Evolutionary conservation across 2,113 vertebrate species (phyloP), one percentile per base, ranked within the genome.

Genomic region (Hyla sarda): DNA sequence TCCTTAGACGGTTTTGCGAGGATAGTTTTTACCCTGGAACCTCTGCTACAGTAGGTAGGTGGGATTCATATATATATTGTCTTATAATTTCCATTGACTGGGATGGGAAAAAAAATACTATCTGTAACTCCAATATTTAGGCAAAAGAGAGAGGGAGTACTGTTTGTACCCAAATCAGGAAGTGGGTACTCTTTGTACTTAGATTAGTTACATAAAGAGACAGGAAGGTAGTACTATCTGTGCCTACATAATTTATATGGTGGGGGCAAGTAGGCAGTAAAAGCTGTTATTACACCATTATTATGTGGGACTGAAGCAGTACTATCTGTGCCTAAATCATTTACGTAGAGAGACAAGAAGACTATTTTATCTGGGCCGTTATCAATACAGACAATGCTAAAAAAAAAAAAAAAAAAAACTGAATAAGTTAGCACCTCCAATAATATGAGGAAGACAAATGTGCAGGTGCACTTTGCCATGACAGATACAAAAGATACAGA

Each of bases 11-110:
- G 86, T 95, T 98, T 91, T 98, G 96, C 37, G 96, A 97, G 78
- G 95, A 93, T 47, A 88, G 25, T 23, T 98, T 98, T 92, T 94
- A 91, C 69, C 88, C 94, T 0, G 91, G 94, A 85, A 95, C 95
- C 34, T 92, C 94, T 30, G 96, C 97, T 84, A 98, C 98, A 74
- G 94, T 98, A 88, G 97, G 97, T 98, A 92, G 96, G 96, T 93
- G 88, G 78, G 30, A 5, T 79, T 56, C 21, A 37, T 48, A 1
- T 69, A 28, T 62, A 10, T 62, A 14, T 65, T 13, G 12, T 30
- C 25, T 65, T 1, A 14, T 65, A 3, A 3, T 13, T 30, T 65
- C 3, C 28, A 16, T 65, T 30, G 60, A 28, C 58, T 13, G 13
- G 25, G 28, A 30, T 3, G 60, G 13, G 8, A 5, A 16, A 65